Evolutionary conservation across 2,113 vertebrate species (phyloP).

Genomic region (Morone saxatilis): DNA sequence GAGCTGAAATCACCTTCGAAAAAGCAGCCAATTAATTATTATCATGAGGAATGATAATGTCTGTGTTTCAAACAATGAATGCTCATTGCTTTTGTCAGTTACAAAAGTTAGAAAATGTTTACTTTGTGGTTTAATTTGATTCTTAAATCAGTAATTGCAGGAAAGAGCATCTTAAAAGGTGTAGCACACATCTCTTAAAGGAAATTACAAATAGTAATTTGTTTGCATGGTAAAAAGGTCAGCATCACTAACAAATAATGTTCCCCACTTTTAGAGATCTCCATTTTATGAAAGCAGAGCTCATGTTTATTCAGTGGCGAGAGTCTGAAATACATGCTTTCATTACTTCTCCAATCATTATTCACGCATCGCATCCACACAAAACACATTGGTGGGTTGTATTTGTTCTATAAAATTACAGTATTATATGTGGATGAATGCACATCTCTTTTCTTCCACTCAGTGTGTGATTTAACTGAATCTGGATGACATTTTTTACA

Average conservation of each 20-base stretch:
- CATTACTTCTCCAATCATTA: neutral
- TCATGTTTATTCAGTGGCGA: neutral
- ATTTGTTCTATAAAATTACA: neutral
- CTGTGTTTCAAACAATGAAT: conserved; percentile 13
- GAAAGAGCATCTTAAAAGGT: neutral
- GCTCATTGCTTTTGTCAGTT: neutral
- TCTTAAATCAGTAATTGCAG: neutral
- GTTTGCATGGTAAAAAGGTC: neutral
- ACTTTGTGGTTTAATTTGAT: conserved; percentile 1
- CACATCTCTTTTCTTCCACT: neutral
- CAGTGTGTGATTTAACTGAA: neutral
- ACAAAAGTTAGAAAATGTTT: neutral
- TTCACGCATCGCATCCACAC: neutral
- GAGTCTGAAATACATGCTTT: neutral
- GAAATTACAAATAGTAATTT: neutral
- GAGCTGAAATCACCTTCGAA: conserved; percentile 54
- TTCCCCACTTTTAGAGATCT: neutral
- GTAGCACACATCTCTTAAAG: neutral
- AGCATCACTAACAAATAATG: neutral
- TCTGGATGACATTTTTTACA: neutral
- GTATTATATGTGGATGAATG: neutral
- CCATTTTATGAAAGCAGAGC: neutral
- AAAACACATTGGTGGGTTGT: neutral
- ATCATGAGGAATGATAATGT: conserved; percentile 18
- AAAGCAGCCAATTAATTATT: conserved; percentile 56